Base-by-base conservation (phyloP, 2,797 vertebrate genomes). In the Halcyon smyrnensis region DNA sequence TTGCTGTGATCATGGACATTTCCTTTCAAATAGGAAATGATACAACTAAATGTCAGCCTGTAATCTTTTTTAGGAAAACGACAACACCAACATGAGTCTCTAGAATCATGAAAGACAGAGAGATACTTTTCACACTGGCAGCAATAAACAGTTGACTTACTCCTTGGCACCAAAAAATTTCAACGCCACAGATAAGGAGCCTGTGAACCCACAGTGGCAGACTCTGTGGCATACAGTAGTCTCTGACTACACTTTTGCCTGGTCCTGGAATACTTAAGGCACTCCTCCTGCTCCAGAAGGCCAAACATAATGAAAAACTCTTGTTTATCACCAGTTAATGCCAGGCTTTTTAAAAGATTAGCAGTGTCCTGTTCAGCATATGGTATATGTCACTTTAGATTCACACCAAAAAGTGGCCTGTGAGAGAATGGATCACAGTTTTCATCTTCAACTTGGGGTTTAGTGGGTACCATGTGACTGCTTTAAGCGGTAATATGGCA, bases 1-100 rank as follows among this genome's bases (percentile, higher is more conserved):
- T 96, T 94, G 56, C 84, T 96, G 60, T 80, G 90, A 83, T 94
- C 92, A 39, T 46, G 75, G 75, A 90, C 53, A 0, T 93, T 96
- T 97, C 95, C 95, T 93, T 91, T 96, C 60, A 92, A 91, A 82
- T 23, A 87, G 90, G 93, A 96, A 96, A 95, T 92, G 9, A 89
- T 84, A 79, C 51, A 77, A 90, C n/a, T 70, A 51, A 75, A 5
- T 84, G 74, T 88, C 67, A 89, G 39, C 32, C 46, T 70, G 43
- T 51, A 79, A 11, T 69, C 37, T 86, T 84, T 87, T 95, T 90
- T 75, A 84, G 48, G 51, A 76, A 90, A 84, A 70, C 1, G 30
- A 74, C 39, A 82, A 3, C 36, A 77, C 53, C 37, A 48, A 28
- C 12, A 14, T 68, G 19, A 10, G 16, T 78, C 20, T 89, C 57